These are phyloP conservation scores for Endotricha flammealis DNA, from an alignment of 2,888 invertebrate species.

Conservation along the genomic window DNA sequence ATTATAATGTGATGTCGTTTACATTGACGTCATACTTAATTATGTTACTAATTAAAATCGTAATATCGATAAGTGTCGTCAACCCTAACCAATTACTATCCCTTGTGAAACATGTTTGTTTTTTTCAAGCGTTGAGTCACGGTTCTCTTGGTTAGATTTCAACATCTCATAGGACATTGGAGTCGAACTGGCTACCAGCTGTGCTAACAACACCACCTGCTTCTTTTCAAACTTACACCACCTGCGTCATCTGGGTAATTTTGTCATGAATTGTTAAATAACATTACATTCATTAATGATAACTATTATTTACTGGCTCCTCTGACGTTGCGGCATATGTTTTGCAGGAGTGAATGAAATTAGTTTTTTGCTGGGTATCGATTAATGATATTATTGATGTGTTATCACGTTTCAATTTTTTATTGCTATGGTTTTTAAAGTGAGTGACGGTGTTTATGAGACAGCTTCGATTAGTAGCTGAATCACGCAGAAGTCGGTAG, in stretches of 20 bases:
- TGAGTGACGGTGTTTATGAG: too few species aligned
- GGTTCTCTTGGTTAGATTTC: constrained; percentile 23
- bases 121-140: constrained; percentile 39
- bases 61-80: neutral
- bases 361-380: constrained; percentile 22
- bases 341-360: constrained; percentile 33
- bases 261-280: constrained; percentile 32
- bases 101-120: constrained; percentile 21
- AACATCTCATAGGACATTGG: constrained; percentile 27
- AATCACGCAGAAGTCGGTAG: too few species aligned
- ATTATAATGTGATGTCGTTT: too few species aligned
- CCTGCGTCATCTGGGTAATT: constrained; percentile 65
- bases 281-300: constrained; percentile 33
- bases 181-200: constrained; percentile 38
- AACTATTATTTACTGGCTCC: constrained; percentile 32
- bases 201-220: constrained; percentile 52
- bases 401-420: neutral
- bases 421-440: neutral
- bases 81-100: constrained; percentile 10
- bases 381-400: constrained; percentile 12
- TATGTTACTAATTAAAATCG: neutral
- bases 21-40: neutral
- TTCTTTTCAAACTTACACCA: constrained; percentile 34
- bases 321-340: constrained; percentile 32
- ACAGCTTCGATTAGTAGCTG: too few species aligned